phyloP scores from a whole-genome alignment of 2,888 invertebrate species.

The Mythimna loreyi region DNA sequence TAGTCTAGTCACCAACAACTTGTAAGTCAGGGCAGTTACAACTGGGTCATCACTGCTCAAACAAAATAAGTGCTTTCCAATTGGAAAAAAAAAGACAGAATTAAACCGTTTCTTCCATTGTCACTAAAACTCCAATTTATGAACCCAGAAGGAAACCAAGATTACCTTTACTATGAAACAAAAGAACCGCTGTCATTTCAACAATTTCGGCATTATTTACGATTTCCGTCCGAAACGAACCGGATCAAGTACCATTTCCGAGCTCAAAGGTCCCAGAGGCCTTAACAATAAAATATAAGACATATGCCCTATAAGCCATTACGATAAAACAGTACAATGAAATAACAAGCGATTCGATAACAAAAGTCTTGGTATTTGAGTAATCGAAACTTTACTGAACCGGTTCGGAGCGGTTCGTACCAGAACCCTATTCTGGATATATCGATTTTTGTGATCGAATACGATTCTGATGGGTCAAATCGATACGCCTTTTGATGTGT shows the following conservation, averaged over 20 bases:
- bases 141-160: conserved; percentile 13
- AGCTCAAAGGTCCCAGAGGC: conserved; percentile 43
- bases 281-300: conserved; percentile 59
- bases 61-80: background rate
- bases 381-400: conserved; percentile 66
- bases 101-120: background rate
- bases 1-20: too few species aligned
- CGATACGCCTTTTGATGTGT: background rate
- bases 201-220: conserved; percentile 40
- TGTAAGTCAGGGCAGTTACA: too few species aligned
- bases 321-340: conserved; percentile 66
- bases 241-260: conserved; percentile 38
- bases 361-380: conserved; percentile 68
- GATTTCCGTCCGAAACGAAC: conserved; percentile 19
- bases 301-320: conserved; percentile 55
- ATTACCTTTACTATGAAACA: conserved; percentile 16
- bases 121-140: background rate
- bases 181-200: conserved; percentile 19
- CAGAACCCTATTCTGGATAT: conserved; percentile 47
- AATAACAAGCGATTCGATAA: conserved; percentile 65
- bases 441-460: conserved; percentile 32
- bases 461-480: conserved; percentile 7
- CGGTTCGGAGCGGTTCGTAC: conserved; percentile 49
- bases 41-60: background rate
- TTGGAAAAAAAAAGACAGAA: background rate